Conservation (phyloP, 2,797 vertebrate genomes). For the Mus minutoides region DNA sequence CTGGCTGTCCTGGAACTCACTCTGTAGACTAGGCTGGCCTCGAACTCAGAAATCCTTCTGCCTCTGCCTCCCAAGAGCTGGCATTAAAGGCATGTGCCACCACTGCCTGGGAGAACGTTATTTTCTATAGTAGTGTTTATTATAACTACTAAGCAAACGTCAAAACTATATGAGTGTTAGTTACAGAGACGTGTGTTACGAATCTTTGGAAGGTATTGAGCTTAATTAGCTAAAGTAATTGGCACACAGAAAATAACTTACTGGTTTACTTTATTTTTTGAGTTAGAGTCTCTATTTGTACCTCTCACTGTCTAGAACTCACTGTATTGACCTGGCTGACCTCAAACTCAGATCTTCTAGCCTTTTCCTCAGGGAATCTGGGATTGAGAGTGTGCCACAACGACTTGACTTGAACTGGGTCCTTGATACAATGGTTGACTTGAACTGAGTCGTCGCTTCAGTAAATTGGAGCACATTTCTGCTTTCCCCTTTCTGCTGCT, state of each 20-base stretch:
- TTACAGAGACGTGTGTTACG: neutral
- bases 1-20: no score
- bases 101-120: neutral
- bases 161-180: neutral
- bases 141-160: neutral
- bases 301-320: neutral
- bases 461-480: neutral
- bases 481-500: neutral
- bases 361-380: neutral
- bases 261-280: neutral
- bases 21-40: no score
- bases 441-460: constrained; percentile 22
- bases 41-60: no score
- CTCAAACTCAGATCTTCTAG: neutral
- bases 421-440: neutral
- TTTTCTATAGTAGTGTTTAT: neutral
- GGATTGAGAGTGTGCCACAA: neutral
- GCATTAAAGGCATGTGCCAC: no score
- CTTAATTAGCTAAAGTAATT: neutral
- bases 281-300: neutral
- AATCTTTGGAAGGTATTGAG: constrained; percentile 17
- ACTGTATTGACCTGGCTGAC: neutral
- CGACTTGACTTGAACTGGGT: constrained; percentile 37
- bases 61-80: no score
- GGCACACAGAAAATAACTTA: constrained; percentile 42